Base-by-base conservation (phyloP, 2,888 invertebrate genomes). In the Acanthoscelides obtectus region DNA sequence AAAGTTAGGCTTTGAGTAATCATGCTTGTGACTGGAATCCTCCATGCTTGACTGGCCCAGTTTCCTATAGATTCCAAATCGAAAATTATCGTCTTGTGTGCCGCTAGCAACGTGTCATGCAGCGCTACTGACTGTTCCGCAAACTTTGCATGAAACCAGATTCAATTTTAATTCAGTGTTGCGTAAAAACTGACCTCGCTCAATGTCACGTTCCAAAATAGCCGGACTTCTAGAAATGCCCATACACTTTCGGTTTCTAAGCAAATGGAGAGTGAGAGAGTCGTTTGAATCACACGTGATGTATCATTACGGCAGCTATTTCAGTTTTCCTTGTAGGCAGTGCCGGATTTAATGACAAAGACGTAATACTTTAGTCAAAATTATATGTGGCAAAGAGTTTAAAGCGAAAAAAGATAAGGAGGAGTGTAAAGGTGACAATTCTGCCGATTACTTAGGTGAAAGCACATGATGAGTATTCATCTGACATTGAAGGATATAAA, bases 141-240 rank as follows among this genome's bases (percentile, higher is more conserved):
- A 3, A 12, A 6, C 17, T 45, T 45, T 12, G 6, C 25, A 25
- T 25, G 6, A 3, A 25, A 6, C 25, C 25, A 25, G 45, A 6
- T 45, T 45, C 45, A 45, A 12, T 45, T 45, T 45, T 45, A 45
- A 45, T 6, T 45, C 45, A 66, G 22, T 21, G 77, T 83, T 84
- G 83, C 83, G 84, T 82, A 84, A 84, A 83, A 80, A 83, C 81
- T 83, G 85, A 85, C 85, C 85, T 84, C 80, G 79, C 79, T 73
- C 84, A 85, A 85, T 84, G 84, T 84, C 85, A 84, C 76, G 75
- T 78, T 76, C 73, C 77, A 79, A 79, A 79, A 79, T 79, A 79
- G 77, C 70, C 72, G 66, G 22, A 70, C 72, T 45, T n/a, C 45
- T 12, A 6, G 4, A 20, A 3, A 4, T 66, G 17, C 66, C 66